Base-by-base conservation (phyloP, 2,113 vertebrate genomes). In the Syngnathus floridae region DNA sequence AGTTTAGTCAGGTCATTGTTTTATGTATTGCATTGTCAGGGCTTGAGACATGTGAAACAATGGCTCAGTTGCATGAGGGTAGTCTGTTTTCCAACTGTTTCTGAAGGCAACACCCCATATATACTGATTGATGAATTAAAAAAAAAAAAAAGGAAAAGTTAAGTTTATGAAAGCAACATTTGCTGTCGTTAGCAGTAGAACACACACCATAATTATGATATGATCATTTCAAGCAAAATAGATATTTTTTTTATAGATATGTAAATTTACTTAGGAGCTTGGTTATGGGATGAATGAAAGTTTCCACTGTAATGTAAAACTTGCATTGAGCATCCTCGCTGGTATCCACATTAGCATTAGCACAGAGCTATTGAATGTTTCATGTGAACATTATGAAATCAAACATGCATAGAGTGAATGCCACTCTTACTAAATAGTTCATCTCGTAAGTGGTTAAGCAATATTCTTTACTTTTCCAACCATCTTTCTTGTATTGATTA, bases 401-500 rank as follows among this genome's bases (percentile, higher is more conserved):
- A n/a, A 60, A 60, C 1, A 21, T 3, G 5, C 19, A 51, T n/a
- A 9, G 8, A 58, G 56, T 19, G 31, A 37, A 19, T 36, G 31
- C 31, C 3, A 16, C 13, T 17, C 5, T 3, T 31, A n/a, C 1
- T n/a, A 40, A 10, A 12, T n/a, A 40, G 57, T 40, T 41, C 19
- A 71, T 76, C 21, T n/a, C 56, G 19, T 57, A 66, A 78, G 70
- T 76, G 69, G 63, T 57, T n/a, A 6, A 54, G 68, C 60, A 60
- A 64, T 55, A 73, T 64, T 69, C 62, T 56, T 26, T 64, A 71
- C 66, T 73, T 67, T 73, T 76, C 57, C 64, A 9, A 10, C 13
- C 31, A 7, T 59, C 35, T 21, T 64, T 78, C 46, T 35, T 58
- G 63, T 63, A 85, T 81, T 4, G 79, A 81, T 58, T 61, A 26